Evolutionary conservation across 2,888 invertebrate species (phyloP).

Genomic region (Ormyrus pomaceus): DNA sequence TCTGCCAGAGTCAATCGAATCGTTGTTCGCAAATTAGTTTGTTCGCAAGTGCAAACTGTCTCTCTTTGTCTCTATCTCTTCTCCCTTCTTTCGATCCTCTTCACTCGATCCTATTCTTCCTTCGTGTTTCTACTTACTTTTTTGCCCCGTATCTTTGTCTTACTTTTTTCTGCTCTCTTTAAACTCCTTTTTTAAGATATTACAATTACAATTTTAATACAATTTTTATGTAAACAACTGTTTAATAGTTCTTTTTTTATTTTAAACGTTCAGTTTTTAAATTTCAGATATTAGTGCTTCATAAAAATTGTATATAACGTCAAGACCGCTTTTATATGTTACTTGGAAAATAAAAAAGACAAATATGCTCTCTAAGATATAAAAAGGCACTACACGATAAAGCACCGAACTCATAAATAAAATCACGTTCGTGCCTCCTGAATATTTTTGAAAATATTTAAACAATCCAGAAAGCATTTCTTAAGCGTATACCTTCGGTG

Average conservation of each 20-base stretch:
- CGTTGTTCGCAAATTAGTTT: slow-evolving; percentile 61
- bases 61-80: slow-evolving; percentile 28
- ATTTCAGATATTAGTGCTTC: too few species aligned
- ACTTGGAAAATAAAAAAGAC: too few species aligned
- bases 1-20: slow-evolving; percentile 58
- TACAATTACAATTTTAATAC: neutral
- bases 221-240: neutral
- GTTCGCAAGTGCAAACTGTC: slow-evolving; percentile 56
- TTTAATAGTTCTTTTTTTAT: neutral
- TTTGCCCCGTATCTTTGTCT: neutral
- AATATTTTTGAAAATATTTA: too few species aligned
- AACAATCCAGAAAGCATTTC: too few species aligned
- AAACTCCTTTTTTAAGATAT: slow-evolving; percentile 4
- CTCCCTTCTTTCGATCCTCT: slow-evolving; percentile 4
- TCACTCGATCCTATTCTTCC: slow-evolving; percentile 21
- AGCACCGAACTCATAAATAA: too few species aligned
- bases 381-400: too few species aligned
- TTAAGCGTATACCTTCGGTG: too few species aligned
- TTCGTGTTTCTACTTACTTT: slow-evolving; percentile 16
- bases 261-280: too few species aligned
- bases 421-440: too few species aligned
- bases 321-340: too few species aligned
- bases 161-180: neutral
- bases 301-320: too few species aligned
- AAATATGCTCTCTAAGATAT: too few species aligned